Evolutionary conservation across 2,797 vertebrate species (phyloP).

Genomic region (Pipistrellus nathusii): DNA sequence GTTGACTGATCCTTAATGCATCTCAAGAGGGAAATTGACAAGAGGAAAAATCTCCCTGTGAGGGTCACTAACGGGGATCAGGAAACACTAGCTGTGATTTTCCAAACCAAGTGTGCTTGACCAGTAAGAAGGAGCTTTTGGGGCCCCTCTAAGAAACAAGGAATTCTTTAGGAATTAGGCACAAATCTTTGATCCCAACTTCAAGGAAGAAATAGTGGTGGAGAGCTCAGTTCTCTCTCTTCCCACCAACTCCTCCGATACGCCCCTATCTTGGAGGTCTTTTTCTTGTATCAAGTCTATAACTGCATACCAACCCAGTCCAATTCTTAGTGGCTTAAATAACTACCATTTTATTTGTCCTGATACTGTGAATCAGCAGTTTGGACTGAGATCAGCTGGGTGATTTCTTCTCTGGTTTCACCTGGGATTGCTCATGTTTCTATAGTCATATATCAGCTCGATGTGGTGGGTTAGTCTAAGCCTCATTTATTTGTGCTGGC

Average conservation of each 20-base stretch:
- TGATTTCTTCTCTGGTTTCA: conserved; percentile 1
- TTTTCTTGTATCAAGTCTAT: not conserved
- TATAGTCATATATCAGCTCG: not conserved
- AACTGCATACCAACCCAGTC: not conserved
- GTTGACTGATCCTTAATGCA: not conserved
- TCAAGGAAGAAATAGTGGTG: not conserved
- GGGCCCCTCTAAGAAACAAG: not conserved
- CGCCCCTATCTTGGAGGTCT: not conserved
- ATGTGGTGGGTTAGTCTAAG: not conserved
- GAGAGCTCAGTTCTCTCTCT: not conserved
- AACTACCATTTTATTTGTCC: not conserved
- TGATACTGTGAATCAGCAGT: not conserved
- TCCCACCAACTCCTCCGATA: not conserved
- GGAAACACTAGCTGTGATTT: not conserved
- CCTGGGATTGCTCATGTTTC: not conserved
- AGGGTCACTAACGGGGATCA: not conserved
- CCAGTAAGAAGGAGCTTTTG: not conserved
- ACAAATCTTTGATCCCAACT: not conserved
- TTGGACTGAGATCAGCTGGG: not conserved
- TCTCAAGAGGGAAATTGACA: not conserved
- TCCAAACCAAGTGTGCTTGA: not conserved
- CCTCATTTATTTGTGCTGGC: not conserved
- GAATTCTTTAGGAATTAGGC: not conserved
- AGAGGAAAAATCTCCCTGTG: not conserved
- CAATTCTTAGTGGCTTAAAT: not conserved